phyloP scores from a whole-genome alignment of 2,113 vertebrate genomes.

The Cyanocitta stelleri region DNA sequence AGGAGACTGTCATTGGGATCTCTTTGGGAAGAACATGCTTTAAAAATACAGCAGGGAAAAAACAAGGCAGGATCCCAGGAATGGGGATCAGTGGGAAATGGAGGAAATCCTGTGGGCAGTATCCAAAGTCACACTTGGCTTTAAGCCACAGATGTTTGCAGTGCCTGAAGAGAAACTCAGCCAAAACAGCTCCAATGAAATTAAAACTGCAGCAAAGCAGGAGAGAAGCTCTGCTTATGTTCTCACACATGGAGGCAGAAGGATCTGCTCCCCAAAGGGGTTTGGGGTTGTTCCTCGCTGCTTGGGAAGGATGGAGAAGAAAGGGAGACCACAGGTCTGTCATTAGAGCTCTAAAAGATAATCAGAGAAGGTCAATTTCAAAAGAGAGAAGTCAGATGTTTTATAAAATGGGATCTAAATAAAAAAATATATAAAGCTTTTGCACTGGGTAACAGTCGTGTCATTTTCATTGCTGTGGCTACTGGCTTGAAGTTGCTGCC shows the following conservation, averaged over 20 bases:
- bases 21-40: neutral
- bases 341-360: neutral
- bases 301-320: neutral
- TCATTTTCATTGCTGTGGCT: neutral
- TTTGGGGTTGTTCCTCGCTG: neutral
- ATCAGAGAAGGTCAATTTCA: neutral
- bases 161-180: neutral
- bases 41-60: neutral
- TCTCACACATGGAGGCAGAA: neutral
- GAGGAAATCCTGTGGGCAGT: neutral
- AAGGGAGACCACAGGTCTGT: neutral
- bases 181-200: neutral
- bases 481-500: neutral
- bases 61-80: neutral
- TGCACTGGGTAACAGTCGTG: rapidly evolving
- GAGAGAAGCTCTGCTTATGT: neutral
- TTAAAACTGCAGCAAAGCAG: neutral
- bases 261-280: neutral
- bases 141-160: neutral
- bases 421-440: neutral
- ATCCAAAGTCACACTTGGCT: neutral
- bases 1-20: neutral
- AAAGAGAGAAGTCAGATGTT: neutral
- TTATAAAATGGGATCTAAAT: neutral
- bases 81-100: neutral